These are phyloP conservation scores for Hoplodrina ambigua DNA, from an alignment of 2,888 invertebrate genomes.

Conservation along the genomic window DNA sequence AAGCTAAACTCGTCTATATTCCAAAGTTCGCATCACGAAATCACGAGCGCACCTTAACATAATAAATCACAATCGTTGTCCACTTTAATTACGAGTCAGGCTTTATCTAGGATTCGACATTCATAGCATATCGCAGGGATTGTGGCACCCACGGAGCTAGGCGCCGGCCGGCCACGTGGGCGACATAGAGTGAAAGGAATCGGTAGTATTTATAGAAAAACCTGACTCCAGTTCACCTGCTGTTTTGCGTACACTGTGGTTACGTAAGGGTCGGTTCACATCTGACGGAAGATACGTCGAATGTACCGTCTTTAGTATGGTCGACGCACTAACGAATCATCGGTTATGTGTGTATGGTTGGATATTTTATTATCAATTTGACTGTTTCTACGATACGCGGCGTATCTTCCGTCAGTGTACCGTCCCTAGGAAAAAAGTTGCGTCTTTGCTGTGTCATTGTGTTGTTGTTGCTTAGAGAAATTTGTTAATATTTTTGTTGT, in stretches of 20 bases:
- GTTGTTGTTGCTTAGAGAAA: constrained; percentile 1
- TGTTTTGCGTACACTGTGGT: constrained; percentile 39
- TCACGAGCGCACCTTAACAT: constrained; percentile 50
- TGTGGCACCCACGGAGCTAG: constrained; percentile 73
- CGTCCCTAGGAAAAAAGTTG: no score
- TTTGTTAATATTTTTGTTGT: constrained; percentile 24
- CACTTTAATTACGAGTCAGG: constrained; percentile 71
- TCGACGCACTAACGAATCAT: no score
- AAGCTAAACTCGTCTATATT: constrained; percentile 30
- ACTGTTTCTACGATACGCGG: no score
- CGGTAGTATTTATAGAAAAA: constrained; percentile 72
- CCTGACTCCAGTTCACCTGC: constrained; percentile 66
- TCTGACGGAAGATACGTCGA: no score
- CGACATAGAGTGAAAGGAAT: constrained; percentile 75
- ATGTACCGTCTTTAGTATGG: no score
- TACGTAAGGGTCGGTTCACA: constrained; percentile 27
- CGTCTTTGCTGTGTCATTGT: no score
- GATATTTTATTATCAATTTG: no score
- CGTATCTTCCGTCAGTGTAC: no score
- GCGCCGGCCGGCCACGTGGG: constrained; percentile 75
- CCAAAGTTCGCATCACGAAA: constrained; percentile 58
- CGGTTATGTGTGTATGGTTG: no score
- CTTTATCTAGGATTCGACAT: constrained; percentile 72
- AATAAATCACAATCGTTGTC: constrained; percentile 73
- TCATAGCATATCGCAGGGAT: constrained; percentile 70